Percentiles rank a stretch among this genome's conserved stretches.
Evolutionary conservation across 2,113 vertebrate species (phyloP).

Genomic region (Chauna torquata): DNA sequence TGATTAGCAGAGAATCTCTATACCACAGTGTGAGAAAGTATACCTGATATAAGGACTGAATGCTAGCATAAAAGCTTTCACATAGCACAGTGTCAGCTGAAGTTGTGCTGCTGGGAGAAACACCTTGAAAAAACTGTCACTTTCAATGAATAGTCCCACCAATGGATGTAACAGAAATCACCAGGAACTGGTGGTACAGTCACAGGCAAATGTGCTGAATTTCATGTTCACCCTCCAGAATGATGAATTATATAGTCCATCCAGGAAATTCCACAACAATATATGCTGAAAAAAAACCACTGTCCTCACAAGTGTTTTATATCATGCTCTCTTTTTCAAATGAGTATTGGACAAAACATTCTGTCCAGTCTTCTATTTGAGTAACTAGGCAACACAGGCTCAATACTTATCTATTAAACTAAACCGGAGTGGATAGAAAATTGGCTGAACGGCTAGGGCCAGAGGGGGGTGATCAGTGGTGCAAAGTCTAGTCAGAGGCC

Average conservation of each 20-base stretch:
- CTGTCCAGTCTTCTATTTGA: background rate
- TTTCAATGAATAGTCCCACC: background rate
- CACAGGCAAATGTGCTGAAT: rapidly evolving
- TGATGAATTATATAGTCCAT: background rate
- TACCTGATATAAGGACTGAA: background rate
- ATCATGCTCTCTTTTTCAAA: background rate
- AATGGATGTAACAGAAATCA: background rate
- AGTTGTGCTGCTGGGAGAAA: background rate
- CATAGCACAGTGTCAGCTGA: background rate
- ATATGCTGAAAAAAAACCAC: background rate
- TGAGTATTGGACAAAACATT: background rate
- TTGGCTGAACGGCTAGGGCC: background rate
- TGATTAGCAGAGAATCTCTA: background rate
- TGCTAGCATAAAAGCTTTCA: background rate
- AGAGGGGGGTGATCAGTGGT: background rate
- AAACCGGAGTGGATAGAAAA: background rate
- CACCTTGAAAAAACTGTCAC: background rate
- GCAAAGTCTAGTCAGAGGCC: background rate
- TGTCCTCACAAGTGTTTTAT: background rate
- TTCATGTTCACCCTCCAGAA: background rate
- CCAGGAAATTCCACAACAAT: background rate
- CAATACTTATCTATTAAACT: background rate
- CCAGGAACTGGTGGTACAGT: background rate
- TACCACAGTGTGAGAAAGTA: background rate
- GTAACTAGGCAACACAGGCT: slow-evolving; percentile 27